Evolutionary conservation across 2,797 vertebrate genomes (phyloP).

Genomic region (Scyliorhinus canicula): DNA sequence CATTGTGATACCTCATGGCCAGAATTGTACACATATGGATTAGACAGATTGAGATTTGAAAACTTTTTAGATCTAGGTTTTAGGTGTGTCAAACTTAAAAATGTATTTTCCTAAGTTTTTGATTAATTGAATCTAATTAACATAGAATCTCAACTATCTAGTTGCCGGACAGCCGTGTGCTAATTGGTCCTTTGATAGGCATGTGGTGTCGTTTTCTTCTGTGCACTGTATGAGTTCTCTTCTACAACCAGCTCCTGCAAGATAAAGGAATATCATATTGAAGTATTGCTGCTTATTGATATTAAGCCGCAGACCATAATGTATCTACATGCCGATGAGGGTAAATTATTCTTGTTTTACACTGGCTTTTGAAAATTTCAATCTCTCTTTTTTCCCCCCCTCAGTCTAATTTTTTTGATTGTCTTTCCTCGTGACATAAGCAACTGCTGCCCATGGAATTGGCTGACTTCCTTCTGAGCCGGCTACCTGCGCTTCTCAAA

Average conservation of each 20-base stretch:
- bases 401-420: not conserved
- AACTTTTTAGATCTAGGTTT: not conserved
- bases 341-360: not conserved
- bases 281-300: not conserved
- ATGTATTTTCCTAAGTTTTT: not conserved
- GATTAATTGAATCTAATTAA: not conserved
- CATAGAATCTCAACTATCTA: not conserved
- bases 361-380: not conserved
- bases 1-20: not conserved
- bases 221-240: not conserved
- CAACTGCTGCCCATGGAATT: not conserved
- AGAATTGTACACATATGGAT: not conserved
- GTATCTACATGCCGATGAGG: not conserved
- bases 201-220: not conserved
- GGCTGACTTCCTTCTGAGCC: not conserved
- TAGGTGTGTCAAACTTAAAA: not conserved
- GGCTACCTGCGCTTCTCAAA: not conserved
- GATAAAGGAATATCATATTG: too few species aligned
- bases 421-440: not conserved
- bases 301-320: not conserved
- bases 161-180: not conserved
- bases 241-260: not conserved
- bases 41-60: not conserved
- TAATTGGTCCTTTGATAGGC: not conserved
- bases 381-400: not conserved